phyloP scores from a whole-genome alignment of 2,113 vertebrate genomes.

The Panthera tigris region DNA sequence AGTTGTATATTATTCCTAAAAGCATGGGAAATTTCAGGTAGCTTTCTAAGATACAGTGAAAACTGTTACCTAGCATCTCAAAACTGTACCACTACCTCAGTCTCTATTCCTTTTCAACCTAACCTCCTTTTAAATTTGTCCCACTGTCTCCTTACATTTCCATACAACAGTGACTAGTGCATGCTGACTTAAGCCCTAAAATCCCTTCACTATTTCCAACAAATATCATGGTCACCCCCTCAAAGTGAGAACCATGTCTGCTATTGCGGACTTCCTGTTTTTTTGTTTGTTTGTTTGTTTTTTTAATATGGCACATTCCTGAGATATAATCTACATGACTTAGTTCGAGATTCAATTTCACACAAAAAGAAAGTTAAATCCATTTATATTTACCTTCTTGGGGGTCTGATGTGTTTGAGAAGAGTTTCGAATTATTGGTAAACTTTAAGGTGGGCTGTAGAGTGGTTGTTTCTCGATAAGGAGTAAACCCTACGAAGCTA shows the following conservation, averaged over 20 bases:
- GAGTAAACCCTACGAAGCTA: neutral
- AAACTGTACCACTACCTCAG: neutral
- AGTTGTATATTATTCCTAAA: neutral
- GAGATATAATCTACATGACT: neutral
- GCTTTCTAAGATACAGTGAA: neutral
- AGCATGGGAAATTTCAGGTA: neutral
- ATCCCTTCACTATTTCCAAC: neutral
- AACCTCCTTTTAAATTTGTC: neutral
- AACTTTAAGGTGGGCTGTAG: slow-evolving; percentile 60
- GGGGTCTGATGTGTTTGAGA: slow-evolving; percentile 63
- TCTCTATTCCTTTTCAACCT: neutral
- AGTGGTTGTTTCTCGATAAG: slow-evolving; percentile 57
- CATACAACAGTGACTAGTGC: neutral
- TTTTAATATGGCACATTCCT: neutral
- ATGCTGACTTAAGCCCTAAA: neutral
- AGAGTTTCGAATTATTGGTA: slow-evolving; percentile 62
- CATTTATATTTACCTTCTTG: slow-evolving; percentile 72
- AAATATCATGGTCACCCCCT: neutral
- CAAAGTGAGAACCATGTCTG: neutral
- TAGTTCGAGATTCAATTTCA: neutral
- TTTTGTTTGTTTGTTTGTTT: neutral
- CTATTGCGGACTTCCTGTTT: neutral
- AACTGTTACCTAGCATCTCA: neutral
- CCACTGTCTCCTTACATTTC: neutral
- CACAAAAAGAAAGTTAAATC: neutral